These are phyloP conservation scores for Malacoctenus gilli DNA, from an alignment of 2,797 vertebrate species.

Conservation along the genomic window DNA sequence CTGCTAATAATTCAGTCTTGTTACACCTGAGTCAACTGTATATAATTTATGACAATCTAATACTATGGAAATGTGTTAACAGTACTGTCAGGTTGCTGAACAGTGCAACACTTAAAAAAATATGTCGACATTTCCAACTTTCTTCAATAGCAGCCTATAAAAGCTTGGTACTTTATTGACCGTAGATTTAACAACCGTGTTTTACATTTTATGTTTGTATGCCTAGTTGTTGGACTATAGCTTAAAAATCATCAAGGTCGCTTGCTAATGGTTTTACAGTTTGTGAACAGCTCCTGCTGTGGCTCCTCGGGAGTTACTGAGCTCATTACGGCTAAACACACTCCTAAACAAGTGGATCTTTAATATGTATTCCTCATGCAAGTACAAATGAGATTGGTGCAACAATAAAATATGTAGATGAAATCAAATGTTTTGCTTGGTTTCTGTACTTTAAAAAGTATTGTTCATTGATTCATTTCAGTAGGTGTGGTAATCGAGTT, in stretches of 20 bases:
- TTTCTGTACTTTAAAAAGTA: too few relatives aligned
- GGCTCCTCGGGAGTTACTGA: conserved; percentile 25
- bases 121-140: conserved; percentile 31
- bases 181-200: conserved; percentile 35
- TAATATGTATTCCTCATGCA: too few relatives aligned
- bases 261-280: conserved; percentile 68
- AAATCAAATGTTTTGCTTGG: too few relatives aligned
- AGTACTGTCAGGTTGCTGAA: too few relatives aligned
- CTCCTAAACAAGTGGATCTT: too few relatives aligned
- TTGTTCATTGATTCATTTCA: too few relatives aligned
- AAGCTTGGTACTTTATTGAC: conserved; percentile 31
- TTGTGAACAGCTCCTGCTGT: conserved; percentile 38
- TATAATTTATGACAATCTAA: conserved; percentile 11
- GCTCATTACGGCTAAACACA: too few relatives aligned
- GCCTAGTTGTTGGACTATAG: conserved; percentile 67
- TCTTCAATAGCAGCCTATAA: conserved; percentile 46
- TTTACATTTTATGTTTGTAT: conserved; percentile 61
- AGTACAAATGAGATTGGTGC: too few relatives aligned
- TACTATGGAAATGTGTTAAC: conserved; percentile 1
- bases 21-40: background rate
- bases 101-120: background rate
- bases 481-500: too few relatives aligned
- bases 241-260: conserved; percentile 53
- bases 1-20: background rate
- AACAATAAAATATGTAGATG: too few relatives aligned